These are phyloP conservation scores for Hippocampus mohnikei DNA, from an alignment of 2,113 vertebrate species.

Conservation along the genomic window DNA sequence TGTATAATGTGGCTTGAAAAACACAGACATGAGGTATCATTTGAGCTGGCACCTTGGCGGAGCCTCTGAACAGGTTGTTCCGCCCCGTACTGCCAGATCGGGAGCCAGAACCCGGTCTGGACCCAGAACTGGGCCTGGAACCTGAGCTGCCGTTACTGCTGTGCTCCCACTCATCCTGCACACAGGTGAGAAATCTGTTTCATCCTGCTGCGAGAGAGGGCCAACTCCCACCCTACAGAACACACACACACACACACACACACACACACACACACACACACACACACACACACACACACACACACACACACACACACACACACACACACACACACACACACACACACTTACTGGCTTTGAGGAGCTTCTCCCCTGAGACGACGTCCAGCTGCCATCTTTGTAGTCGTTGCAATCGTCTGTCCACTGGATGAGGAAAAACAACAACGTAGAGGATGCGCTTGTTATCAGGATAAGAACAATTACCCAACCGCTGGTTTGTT, in stretches of 20 bases:
- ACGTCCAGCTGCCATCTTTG: slow-evolving; percentile 82
- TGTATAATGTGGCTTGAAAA: neutral
- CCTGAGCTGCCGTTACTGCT: slow-evolving; percentile 81
- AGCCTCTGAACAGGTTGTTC: slow-evolving; percentile 76
- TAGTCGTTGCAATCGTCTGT: slow-evolving; percentile 84
- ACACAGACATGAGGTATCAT: neutral
- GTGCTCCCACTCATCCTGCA: slow-evolving; percentile 81
- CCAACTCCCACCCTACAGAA: neutral
- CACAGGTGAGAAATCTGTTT: slow-evolving; percentile 8
- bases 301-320: too few species aligned
- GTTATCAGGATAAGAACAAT: neutral
- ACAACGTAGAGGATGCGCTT: neutral
- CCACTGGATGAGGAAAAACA: slow-evolving; percentile 78
- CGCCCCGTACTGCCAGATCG: slow-evolving; percentile 74
- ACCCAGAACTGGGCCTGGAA: slow-evolving; percentile 73
- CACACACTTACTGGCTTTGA: slow-evolving; percentile 75
- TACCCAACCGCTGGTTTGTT: neutral
- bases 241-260: slow-evolving; percentile 26
- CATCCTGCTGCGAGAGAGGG: neutral
- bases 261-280: slow-evolving; percentile 26
- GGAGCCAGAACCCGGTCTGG: slow-evolving; percentile 75
- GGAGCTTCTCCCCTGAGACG: slow-evolving; percentile 79
- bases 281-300: too few species aligned
- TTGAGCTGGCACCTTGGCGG: slow-evolving; percentile 65
- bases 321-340: neutral